Base-by-base conservation (phyloP, 1,140 invertebrate species). In the Hesperophylax magnus region DNA sequence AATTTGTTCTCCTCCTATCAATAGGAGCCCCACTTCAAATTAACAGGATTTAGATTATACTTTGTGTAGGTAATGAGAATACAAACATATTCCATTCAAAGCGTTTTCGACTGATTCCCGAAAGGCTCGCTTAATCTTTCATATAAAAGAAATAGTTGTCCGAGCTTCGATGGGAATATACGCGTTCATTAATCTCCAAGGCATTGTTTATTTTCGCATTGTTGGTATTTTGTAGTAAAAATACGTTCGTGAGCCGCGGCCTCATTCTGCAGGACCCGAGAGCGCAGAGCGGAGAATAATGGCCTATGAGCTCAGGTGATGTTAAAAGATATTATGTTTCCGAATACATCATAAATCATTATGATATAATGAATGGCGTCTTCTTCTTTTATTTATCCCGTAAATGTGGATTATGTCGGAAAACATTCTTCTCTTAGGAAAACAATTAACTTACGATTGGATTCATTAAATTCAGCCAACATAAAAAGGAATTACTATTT, bases 191-290 rank as follows among this genome's bases (percentile, higher is more conserved):
- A 61, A 76, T 77, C 76, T 77, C 76, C 34, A 11, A 17, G 76
- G 76, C 34, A 77, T 77, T 77, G 76, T 77, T 77, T 65, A 52
- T 77, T 77, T 61, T 77, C 60, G 58, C 31, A 34, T 60, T 60
- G 54, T 60, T 6, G 71, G 18, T 22, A 31, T 77, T 77, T 77
- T 77, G 34, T 76, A 56, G 18, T 75, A 77, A 77, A 76, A 72
- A 65, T 77, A 77, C 18, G 20, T 58, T 24, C 20, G 58, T 47
- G 34, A 39, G 34, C 34, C 34, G 34, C 34, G 34, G 34, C 34
- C 60, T 65, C 52, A 15, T 72, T 54, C 20, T 14, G 67, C 18
- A 15, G 20, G 7, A 17, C 47, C 53, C 27, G 39, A n/a, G 4
- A 22, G 6, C 54, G n/a, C 20, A 53, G 39, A 5, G 17, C 34